These are phyloP conservation scores for Amblyjoppa proteus DNA, from an alignment of 2,888 invertebrate genomes.

Conservation along the genomic window DNA sequence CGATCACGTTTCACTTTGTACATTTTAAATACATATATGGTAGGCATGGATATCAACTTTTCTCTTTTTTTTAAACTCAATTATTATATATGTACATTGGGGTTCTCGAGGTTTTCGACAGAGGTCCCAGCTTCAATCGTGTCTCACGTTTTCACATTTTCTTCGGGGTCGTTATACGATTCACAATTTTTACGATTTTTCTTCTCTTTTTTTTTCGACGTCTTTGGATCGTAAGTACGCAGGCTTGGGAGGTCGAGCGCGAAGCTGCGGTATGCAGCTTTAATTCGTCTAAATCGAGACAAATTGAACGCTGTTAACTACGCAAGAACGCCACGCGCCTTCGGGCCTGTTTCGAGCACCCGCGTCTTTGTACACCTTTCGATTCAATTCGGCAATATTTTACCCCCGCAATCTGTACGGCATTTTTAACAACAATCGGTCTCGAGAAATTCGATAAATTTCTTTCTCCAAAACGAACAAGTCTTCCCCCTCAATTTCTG, in stretches of 20 bases:
- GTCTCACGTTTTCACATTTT: neutral
- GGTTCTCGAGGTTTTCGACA: slow-evolving; percentile 3
- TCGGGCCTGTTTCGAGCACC: neutral
- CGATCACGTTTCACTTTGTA: slow-evolving; percentile 23
- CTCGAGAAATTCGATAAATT: neutral
- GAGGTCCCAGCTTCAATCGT: neutral
- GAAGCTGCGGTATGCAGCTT: slow-evolving; percentile 27
- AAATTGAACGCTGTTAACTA: slow-evolving; percentile 18
- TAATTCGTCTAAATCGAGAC: slow-evolving; percentile 37
- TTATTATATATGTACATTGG: slow-evolving; percentile 33
- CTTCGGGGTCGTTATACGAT: neutral
- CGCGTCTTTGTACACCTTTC: neutral
- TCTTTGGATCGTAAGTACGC: slow-evolving; percentile 45
- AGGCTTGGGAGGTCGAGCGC: slow-evolving; percentile 31
- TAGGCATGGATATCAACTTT: slow-evolving; percentile 1
- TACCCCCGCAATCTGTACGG: neutral
- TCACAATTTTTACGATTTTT: neutral
- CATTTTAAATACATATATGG: slow-evolving; percentile 32
- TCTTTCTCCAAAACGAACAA: neutral
- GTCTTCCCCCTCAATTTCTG: neutral
- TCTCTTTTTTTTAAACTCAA: slow-evolving; percentile 1
- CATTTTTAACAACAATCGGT: neutral
- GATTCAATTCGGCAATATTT: neutral
- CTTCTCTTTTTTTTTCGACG: slow-evolving; percentile 11
- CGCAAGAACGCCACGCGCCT: neutral